Base-by-base conservation (phyloP, 1,140 invertebrate species). In the Brachionus rotundiformis region DNA sequence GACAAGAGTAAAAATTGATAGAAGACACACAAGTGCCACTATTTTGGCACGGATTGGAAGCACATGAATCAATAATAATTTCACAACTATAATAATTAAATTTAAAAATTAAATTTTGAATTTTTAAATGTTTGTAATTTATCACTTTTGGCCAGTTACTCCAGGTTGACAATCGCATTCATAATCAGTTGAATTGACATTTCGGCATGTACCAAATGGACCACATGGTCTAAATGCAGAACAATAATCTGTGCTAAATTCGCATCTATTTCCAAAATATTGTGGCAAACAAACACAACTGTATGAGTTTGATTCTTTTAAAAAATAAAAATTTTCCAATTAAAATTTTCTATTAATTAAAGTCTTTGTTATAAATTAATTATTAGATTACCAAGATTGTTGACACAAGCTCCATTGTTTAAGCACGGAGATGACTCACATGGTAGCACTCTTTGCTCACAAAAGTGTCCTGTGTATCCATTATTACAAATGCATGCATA, bases 111-210 rank as follows among this genome's bases (percentile, higher is more conserved):
- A 19, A 16, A n/a, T n/a, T n/a, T n/a, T n/a, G 33, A 16, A 49
- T 44, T 47, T 33, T 47, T 5, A 36, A 36, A 77, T n/a, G n/a
- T 16, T 47, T 49, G 7, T 7, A 49, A 47, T 41, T 27, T 25
- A 41, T 39, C 29, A 59, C 41, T 54, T 49, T 31, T 19, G 16
- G 2, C 94, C 94, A 84, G 84, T 39, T 16, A 54, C 41, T 29
- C 96, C 96, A 44, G 94, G 92, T 49, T 93, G 86, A 88, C 95
- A 98, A 85, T 95, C 93, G 85, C 95, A 98, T 54, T 44, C 16
- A 71, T 68, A 81, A 93, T 93, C 93, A 85, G 95, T 95, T 29
- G 91, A 27, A 88, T 59, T 77, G 13, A 39, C 13, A 23, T 80
- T 27, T 36, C n/a, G 13, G 31, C 80, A 81, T 11, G 25, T 4